Base-by-base conservation (phyloP, 1,140 invertebrate species). In the Camponotus floridanus region DNA sequence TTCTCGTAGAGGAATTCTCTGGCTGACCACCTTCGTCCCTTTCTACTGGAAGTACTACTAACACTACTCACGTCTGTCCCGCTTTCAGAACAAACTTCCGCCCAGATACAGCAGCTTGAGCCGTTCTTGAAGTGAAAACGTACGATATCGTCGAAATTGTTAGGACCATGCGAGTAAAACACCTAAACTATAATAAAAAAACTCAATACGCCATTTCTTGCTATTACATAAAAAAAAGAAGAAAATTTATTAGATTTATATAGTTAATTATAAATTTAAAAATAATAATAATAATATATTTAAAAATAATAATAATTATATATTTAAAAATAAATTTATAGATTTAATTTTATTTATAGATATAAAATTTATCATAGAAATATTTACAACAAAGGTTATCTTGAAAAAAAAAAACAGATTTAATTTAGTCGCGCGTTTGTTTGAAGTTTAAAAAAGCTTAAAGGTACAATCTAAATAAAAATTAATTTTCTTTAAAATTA, bases 31-130 rank as follows among this genome's bases (percentile, higher is more conserved):
- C 15, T 31, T 78, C 59, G 59, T 65, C 26, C 26, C 39, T 64
- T 78, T 78, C 18, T 48, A 48, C 76, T 78, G 45, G 15, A 78
- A 64, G 26, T 42, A 76, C 57, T 42, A 76, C 57, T 62, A 76
- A 26, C 31, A n/a, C n/a, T 45, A 76, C 59, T 76, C 59, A 33
- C 45, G 74, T 45, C 59, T 45, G 57, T 31, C 59, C 18, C n/a
- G 21, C 76, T 78, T 45, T 26, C 33, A 45, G 18, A 11, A 9
- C 11, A 78, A 78, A 78, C 76, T 78, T 78, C 61, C 42, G 74
- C 15, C 39, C 45, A 78, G 61, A 65, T 76, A 61, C 57, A 39
- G 21, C 74, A 78, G 59, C 39, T 64, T 65, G 42, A 31, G 61
- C 26, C 39, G 62, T 48, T 65, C 39, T 78, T 42, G 26, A 78